phyloP scores from a whole-genome alignment of 2,888 invertebrate species.

The Smittia sp. region DNA sequence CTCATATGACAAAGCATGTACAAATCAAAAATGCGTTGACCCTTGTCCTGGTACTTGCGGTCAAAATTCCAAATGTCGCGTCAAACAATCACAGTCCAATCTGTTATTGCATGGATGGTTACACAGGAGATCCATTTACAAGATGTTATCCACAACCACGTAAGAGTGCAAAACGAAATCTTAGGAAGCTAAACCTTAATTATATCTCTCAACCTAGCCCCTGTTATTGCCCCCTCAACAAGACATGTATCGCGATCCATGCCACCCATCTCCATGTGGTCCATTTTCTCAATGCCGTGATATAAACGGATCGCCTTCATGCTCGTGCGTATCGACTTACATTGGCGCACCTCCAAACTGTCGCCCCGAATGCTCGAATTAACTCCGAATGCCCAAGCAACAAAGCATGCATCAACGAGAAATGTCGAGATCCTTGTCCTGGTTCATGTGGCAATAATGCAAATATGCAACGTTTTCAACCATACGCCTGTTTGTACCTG shows the following conservation, averaged over 20 bases:
- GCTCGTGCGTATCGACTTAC: slow-evolving; percentile 67
- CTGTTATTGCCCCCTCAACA: slow-evolving; percentile 49
- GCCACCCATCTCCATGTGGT: slow-evolving; percentile 62
- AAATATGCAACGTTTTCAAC: slow-evolving; percentile 63
- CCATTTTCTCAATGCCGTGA: slow-evolving; percentile 62
- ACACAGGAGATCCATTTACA: slow-evolving; percentile 57
- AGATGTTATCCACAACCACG: slow-evolving; percentile 52
- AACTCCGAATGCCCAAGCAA: slow-evolving; percentile 64
- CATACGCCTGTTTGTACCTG: slow-evolving; percentile 71
- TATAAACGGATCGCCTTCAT: slow-evolving; percentile 61
- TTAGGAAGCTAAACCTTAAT: slow-evolving; percentile 50
- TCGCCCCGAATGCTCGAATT: slow-evolving; percentile 65
- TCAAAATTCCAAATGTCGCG: slow-evolving; percentile 75
- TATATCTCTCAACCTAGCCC: not conserved
- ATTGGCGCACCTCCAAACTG: slow-evolving; percentile 68
- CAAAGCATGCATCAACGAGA: slow-evolving; percentile 65
- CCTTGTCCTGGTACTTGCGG: slow-evolving; percentile 83
- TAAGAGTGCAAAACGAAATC: slow-evolving; percentile 56
- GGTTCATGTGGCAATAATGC: slow-evolving; percentile 66
- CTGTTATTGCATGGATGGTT: slow-evolving; percentile 70
- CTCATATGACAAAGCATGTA: slow-evolving; percentile 69
- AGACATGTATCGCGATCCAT: slow-evolving; percentile 51
- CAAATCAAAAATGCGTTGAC: slow-evolving; percentile 79
- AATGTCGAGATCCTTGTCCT: slow-evolving; percentile 70
- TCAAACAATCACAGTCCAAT: slow-evolving; percentile 75